These are phyloP conservation scores for Forbesichthys papilliferus DNA, from an alignment of 2,113 vertebrate genomes.

Conservation along the genomic window DNA sequence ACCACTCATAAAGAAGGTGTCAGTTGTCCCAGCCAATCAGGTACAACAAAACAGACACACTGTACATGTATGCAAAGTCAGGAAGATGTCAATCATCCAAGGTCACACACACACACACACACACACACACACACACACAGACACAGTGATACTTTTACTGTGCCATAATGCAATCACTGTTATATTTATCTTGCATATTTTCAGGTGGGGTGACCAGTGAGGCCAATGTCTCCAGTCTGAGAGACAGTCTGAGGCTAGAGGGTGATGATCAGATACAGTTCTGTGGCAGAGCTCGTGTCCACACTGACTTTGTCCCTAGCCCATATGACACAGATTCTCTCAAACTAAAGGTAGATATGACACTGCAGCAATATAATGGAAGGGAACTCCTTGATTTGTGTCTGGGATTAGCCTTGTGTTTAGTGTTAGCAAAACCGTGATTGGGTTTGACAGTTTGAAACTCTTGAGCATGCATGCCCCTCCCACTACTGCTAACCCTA, in stretches of 20 bases:
- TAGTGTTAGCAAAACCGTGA: too few species aligned
- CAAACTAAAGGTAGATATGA: slow-evolving; percentile 87
- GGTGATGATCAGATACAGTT: slow-evolving; percentile 86
- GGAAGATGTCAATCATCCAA: too few species aligned
- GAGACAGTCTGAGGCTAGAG: slow-evolving; percentile 86
- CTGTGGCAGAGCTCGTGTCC: slow-evolving; percentile 90
- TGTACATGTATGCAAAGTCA: too few species aligned
- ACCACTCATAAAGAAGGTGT: too few species aligned
- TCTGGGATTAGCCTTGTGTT: too few species aligned
- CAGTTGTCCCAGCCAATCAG: too few species aligned
- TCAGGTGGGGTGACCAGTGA: slow-evolving; percentile 89
- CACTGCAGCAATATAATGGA: neutral
- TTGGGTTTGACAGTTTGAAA: too few species aligned
- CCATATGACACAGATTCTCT: slow-evolving; percentile 96
- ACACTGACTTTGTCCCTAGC: slow-evolving; percentile 94
- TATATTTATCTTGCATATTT: slow-evolving; percentile 25
- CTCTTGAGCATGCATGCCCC: too few species aligned
- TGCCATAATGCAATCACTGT: neutral
- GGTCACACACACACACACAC: neutral
- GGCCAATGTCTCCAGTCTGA: slow-evolving; percentile 84
- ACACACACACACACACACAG: neutral
- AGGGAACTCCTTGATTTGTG: too few species aligned
- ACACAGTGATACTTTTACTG: neutral
- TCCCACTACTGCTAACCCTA: too few species aligned
- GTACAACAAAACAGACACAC: too few species aligned